These are phyloP conservation scores for Coelopa pilipes DNA, from an alignment of 2,888 invertebrate genomes.

Conservation along the genomic window DNA sequence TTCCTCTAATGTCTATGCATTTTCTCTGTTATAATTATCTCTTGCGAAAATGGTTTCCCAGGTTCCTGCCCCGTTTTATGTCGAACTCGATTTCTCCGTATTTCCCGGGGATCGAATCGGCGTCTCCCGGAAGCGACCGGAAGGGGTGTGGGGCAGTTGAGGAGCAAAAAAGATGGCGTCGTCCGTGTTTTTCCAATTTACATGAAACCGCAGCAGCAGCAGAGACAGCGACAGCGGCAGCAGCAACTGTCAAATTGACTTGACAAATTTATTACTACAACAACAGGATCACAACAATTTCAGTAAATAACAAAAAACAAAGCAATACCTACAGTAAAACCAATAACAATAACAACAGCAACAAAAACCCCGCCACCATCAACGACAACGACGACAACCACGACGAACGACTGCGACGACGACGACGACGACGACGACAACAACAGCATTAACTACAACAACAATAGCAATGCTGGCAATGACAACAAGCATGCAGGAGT, in stretches of 20 bases:
- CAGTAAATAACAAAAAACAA: slow-evolving; percentile 7
- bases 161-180: slow-evolving; percentile 28
- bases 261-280: slow-evolving; percentile 41
- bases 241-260: slow-evolving; percentile 40
- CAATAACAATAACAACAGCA: slow-evolving; percentile 6
- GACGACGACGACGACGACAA: no score
- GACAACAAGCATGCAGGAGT: no score
- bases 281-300: slow-evolving; percentile 28
- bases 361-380: slow-evolving; percentile 14
- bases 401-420: no score
- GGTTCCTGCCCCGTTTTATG: no score
- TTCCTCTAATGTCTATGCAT: no score
- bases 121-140: no score
- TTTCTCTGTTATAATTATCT: no score
- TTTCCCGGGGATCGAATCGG: no score
- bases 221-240: not conserved
- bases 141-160: slow-evolving; percentile 31
- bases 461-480: no score
- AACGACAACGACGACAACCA: slow-evolving; percentile 8
- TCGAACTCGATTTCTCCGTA: no score
- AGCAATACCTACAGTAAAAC: slow-evolving; percentile 4
- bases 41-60: no score
- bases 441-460: not conserved
- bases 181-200: slow-evolving; percentile 40
- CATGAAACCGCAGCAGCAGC: slow-evolving; percentile 32